These are phyloP conservation scores for Empidonax traillii DNA, from an alignment of 2,113 vertebrate genomes.

Conservation along the genomic window DNA sequence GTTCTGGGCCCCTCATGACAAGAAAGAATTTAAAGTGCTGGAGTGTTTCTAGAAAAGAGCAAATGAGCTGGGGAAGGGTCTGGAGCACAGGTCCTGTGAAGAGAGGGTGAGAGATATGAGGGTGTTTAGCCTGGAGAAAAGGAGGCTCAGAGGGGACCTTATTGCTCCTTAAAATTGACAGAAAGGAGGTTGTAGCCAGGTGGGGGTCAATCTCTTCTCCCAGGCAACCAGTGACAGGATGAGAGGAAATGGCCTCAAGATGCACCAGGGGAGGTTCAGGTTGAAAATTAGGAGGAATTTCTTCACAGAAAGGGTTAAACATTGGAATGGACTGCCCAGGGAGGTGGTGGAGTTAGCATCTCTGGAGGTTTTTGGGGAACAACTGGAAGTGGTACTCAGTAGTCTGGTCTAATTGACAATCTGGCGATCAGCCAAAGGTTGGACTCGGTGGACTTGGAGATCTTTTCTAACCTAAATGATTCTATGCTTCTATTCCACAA, in stretches of 20 bases:
- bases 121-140: not conserved
- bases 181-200: fast-evolving
- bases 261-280: not conserved
- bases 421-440: fast-evolving
- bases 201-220: too few relatives aligned
- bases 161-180: fast-evolving
- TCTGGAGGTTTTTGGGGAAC: fast-evolving
- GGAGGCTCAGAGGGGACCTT: not conserved
- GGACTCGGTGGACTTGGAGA: not conserved
- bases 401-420: not conserved
- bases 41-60: not conserved
- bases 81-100: not conserved
- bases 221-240: fast-evolving
- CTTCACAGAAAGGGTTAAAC: not conserved
- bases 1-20: not conserved
- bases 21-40: too few relatives aligned
- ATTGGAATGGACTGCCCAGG: not conserved
- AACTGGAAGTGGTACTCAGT: not conserved
- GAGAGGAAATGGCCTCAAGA: not conserved
- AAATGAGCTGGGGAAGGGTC: not conserved
- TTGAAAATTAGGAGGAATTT: not conserved
- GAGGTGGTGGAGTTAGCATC: not conserved
- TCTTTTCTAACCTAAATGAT: not conserved
- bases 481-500: not conserved
- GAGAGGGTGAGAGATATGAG: not conserved